Evolutionary conservation across 2,113 vertebrate species (phyloP), one percentile per base, ranked within the genome.

Genomic region (Cyanoliseus patagonus): DNA sequence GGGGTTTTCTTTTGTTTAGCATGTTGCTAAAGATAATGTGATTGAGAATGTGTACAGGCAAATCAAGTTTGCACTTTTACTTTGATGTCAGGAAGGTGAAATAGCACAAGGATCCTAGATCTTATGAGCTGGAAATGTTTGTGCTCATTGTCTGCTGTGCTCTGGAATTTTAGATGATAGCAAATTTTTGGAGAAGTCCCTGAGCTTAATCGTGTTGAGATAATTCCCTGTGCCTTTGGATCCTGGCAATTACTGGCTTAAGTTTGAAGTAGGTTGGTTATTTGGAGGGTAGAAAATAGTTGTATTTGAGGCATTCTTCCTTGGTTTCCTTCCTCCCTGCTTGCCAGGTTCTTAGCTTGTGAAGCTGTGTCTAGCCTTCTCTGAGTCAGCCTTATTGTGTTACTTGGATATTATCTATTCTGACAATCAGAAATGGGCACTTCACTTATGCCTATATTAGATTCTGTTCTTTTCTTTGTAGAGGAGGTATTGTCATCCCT

Each of bases 261-360:
- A 74, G 8, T 77, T 77, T 86, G 44, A 79, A 57, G 44, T 47
- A 41, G 42, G 30, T 73, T 17, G 9, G 42, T 90, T 69, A 57
- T 80, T 74, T 86, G 67, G 28, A 47, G 37, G 17, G 42, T 57
- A 80, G 67, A 92, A 95, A 94, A 88, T 62, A 85, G 63, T 79
- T 2, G 17, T 6, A 8, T 51, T 83, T 6, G 23, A 52, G 22
- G 11, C 41, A 46, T 86, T 93, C 59, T 75, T 88, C 19, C 37
- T 75, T 57, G 28, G 18, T 78, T 94, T 97, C 74, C 94, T 95
- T 94, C 79, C 68, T 80, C 42, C 61, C 12, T 67, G 17, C 41
- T 90, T 90, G 76, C 80, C 68, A 90, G 51, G 27, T 68, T 68
- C 68, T 81, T 46, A n/a, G 0, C 0, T 73, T 80, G 52, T 73